Percentiles rank a stretch among this genome's conserved stretches.
These are phyloP conservation scores for Hedya salicella DNA, from an alignment of 2,888 invertebrate genomes.

Conservation along the genomic window DNA sequence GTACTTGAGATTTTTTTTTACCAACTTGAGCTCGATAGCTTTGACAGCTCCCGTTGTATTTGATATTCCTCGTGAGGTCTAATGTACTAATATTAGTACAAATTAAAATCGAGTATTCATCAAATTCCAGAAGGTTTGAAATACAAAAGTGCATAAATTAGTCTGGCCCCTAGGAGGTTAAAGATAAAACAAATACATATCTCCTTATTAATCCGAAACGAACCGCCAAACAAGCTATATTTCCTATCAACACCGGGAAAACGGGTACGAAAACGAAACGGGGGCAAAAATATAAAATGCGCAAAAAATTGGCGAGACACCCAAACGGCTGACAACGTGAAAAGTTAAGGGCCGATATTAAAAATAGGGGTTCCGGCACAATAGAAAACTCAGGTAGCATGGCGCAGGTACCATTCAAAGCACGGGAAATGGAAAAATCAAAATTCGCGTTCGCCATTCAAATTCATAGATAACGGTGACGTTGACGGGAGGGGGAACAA, in stretches of 20 bases:
- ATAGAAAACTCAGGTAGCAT: constrained; percentile 58
- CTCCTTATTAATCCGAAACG: not conserved
- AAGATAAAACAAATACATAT: too few relatives aligned
- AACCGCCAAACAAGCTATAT: not conserved
- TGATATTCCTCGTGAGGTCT: too few relatives aligned
- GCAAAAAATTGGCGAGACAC: constrained; percentile 42
- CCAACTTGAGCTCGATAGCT: too few relatives aligned
- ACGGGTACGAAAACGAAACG: constrained; percentile 5
- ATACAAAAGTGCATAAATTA: too few relatives aligned
- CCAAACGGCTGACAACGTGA: constrained; percentile 56
- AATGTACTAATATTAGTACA: too few relatives aligned
- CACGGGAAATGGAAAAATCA: constrained; percentile 79
- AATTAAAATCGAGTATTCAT: too few relatives aligned
- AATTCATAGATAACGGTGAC: constrained; percentile 63
- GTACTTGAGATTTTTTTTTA: too few relatives aligned
- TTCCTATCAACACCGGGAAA: constrained; percentile 18
- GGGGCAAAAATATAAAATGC: constrained; percentile 19
- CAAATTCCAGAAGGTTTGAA: too few relatives aligned
- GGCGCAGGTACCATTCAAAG: constrained; percentile 59
- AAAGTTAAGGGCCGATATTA: constrained; percentile 67
- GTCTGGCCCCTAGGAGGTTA: too few relatives aligned
- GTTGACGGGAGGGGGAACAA: constrained; percentile 47
- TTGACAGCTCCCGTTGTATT: too few relatives aligned
- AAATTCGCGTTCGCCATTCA: constrained; percentile 68
- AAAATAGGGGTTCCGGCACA: constrained; percentile 65